Evolutionary conservation across 2,797 vertebrate genomes (phyloP).

Genomic region (Alfaro cultratus): DNA sequence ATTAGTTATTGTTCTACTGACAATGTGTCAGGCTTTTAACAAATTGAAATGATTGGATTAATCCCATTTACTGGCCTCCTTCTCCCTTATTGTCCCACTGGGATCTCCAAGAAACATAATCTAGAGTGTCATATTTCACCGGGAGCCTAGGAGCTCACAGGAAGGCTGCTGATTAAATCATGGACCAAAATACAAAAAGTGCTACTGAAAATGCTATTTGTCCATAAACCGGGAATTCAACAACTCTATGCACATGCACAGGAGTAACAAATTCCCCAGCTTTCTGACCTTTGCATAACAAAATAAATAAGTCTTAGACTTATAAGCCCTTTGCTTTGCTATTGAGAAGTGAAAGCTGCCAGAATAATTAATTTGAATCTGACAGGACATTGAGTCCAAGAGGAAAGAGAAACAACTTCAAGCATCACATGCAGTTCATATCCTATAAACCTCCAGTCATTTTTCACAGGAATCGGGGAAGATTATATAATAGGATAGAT

Average conservation of each 20-base stretch:
- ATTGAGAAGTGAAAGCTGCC: constrained; percentile 10
- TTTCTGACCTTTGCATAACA: background rate
- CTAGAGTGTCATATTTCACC: constrained; percentile 74
- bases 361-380: constrained; percentile 13
- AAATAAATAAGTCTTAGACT: background rate
- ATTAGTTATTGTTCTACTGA: constrained; percentile 77
- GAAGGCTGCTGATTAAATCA: constrained; percentile 75
- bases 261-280: background rate
- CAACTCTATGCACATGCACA: background rate
- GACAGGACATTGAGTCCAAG: background rate
- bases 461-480: constrained; percentile 35
- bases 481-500: constrained; percentile 63
- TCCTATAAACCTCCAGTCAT: constrained; percentile 39
- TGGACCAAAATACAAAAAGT: constrained; percentile 42
- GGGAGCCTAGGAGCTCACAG: constrained; percentile 54
- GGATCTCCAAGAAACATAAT: constrained; percentile 62
- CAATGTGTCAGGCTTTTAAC: constrained; percentile 73
- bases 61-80: constrained; percentile 64
- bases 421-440: constrained; percentile 40
- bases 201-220: constrained; percentile 3
- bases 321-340: constrained; percentile 14
- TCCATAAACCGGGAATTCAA: background rate
- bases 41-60: constrained; percentile 75
- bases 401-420: constrained; percentile 31
- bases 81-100: constrained; percentile 60